These are phyloP conservation scores for Drosophila flavopinicola DNA, from an alignment of 2,888 invertebrate genomes.

Conservation along the genomic window DNA sequence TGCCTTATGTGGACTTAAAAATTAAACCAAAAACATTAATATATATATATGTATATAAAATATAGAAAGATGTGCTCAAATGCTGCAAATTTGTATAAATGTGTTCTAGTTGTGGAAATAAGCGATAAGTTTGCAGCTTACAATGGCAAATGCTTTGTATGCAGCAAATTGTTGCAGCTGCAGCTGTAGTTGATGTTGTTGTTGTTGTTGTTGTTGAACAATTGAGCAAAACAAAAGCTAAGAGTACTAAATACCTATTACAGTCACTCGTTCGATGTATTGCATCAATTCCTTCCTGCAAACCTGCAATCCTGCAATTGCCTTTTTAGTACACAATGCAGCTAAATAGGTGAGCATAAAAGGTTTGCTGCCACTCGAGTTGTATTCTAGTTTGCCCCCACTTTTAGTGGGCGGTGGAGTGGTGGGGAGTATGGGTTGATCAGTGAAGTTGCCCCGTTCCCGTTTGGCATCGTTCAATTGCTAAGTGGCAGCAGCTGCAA, in stretches of 20 bases:
- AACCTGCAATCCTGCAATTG: not conserved
- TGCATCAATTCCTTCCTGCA: not conserved
- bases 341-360: conserved; percentile 29
- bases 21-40: too few relatives aligned
- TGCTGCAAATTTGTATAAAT: too few relatives aligned
- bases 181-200: too few relatives aligned
- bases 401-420: not conserved
- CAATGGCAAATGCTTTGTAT: conserved; percentile 21
- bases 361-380: conserved; percentile 10
- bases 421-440: not conserved
- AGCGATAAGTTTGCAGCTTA: conserved; percentile 28
- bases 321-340: too few relatives aligned
- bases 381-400: not conserved
- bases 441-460: not conserved
- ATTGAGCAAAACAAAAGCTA: too few relatives aligned
- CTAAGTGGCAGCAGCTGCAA: conserved; percentile 55
- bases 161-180: conserved; percentile 37
- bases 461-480: conserved; percentile 41
- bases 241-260: conserved; percentile 70
- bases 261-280: conserved; percentile 50
- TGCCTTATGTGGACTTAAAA: too few relatives aligned
- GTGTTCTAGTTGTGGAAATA: too few relatives aligned
- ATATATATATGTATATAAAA: too few relatives aligned
- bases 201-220: conserved; percentile 57
- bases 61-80: too few relatives aligned